A percentile compares a stretch with the other conserved stretches of the same genome.
Evolutionary conservation across 2,888 invertebrate species (phyloP).

Genomic region (Eulithis testata): DNA sequence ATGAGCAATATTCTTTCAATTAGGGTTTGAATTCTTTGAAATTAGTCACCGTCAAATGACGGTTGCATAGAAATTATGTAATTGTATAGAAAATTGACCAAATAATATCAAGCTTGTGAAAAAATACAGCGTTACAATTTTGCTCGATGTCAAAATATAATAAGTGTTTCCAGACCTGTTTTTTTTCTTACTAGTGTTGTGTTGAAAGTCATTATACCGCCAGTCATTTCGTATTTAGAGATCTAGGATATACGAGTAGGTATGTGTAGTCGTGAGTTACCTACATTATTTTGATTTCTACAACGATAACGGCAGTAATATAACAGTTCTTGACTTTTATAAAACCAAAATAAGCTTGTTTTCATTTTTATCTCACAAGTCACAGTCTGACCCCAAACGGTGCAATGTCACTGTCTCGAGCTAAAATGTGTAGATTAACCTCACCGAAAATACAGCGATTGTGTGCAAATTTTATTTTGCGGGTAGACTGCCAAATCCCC

Average conservation of each 20-base stretch:
- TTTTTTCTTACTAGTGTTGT: too few species aligned
- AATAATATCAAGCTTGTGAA: too few species aligned
- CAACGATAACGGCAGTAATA: neutral
- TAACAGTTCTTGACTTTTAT: neutral
- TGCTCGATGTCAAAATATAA: too few species aligned
- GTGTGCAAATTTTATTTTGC: constrained; percentile 46
- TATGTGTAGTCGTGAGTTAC: too few species aligned
- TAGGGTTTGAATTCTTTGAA: neutral
- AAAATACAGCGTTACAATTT: too few species aligned
- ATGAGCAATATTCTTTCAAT: neutral
- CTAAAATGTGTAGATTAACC: constrained; percentile 59
- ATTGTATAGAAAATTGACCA: too few species aligned
- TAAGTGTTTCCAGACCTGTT: too few species aligned
- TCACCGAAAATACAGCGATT: constrained; percentile 52
- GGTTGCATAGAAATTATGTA: neutral
- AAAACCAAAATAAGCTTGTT: neutral
- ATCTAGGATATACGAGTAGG: too few species aligned
- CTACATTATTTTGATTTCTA: too few species aligned
- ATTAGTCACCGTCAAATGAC: neutral
- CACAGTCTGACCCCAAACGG: constrained; percentile 36
- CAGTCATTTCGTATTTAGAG: too few species aligned
- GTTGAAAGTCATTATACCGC: too few species aligned
- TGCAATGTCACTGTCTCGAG: constrained; percentile 38
- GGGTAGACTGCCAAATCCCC: constrained; percentile 52
- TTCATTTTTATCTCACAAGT: constrained; percentile 23